phyloP scores from a whole-genome alignment of 2,113 vertebrate genomes.

The Phoenicopterus ruber region DNA sequence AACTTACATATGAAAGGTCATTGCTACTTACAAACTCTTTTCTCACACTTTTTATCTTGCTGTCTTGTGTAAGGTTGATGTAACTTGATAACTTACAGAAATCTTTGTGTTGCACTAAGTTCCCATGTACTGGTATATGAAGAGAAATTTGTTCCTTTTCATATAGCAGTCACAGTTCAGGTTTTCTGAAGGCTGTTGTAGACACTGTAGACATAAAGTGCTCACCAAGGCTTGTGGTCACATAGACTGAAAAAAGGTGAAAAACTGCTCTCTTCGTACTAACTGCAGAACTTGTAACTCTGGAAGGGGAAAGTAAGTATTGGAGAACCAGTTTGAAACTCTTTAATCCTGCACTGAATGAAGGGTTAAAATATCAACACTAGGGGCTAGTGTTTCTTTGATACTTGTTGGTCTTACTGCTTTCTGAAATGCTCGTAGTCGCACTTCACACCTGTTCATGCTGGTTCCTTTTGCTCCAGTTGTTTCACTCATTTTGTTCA shows the following conservation, averaged over 20 bases:
- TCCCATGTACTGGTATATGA: rapidly evolving
- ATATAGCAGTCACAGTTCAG: neutral
- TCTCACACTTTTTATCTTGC: neutral
- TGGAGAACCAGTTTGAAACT: neutral
- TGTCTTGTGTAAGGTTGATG: neutral
- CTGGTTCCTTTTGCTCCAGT: neutral
- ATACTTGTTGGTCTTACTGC: neutral
- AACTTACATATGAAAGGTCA: rapidly evolving
- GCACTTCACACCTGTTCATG: rapidly evolving
- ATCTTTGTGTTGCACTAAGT: rapidly evolving
- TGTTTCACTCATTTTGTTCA: neutral
- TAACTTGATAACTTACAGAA: neutral
- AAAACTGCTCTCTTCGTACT: neutral
- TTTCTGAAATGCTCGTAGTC: neutral
- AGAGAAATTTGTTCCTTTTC: neutral
- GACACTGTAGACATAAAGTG: neutral
- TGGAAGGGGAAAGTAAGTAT: neutral
- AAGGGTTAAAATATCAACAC: neutral
- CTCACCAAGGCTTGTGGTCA: neutral
- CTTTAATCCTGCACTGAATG: neutral
- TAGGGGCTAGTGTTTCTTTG: neutral
- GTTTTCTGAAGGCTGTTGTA: neutral
- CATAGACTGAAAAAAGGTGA: neutral
- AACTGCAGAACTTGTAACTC: neutral
- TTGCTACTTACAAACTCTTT: neutral